Evolutionary conservation across 1,140 invertebrate species (phyloP).

Genomic region (Campoletis sonorensis): DNA sequence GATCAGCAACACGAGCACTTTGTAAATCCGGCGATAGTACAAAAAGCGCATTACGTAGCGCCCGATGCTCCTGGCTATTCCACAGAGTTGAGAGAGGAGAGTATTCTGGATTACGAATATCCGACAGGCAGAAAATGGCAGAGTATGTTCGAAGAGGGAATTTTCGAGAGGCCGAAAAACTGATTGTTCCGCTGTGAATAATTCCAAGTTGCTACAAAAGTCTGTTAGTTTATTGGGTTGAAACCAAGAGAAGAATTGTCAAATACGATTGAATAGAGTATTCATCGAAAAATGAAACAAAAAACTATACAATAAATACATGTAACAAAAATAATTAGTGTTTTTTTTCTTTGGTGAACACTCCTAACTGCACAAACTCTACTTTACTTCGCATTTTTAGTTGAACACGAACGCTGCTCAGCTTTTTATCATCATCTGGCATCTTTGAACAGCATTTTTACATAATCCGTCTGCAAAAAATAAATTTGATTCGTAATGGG

Average conservation of each 20-base stretch:
- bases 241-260: background rate
- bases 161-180: constrained; percentile 69
- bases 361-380: background rate
- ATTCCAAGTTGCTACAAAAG: background rate
- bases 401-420: too few relatives aligned
- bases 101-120: constrained; percentile 83
- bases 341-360: background rate
- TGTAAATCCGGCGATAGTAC: constrained; percentile 82
- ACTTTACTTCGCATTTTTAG: too few relatives aligned
- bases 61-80: constrained; percentile 87
- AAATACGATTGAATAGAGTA: background rate
- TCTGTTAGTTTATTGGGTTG: background rate
- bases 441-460: constrained; percentile 64
- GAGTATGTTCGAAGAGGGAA: constrained; percentile 77
- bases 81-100: constrained; percentile 84
- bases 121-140: constrained; percentile 87
- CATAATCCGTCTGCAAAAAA: constrained; percentile 71
- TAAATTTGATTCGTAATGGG: background rate
- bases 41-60: constrained; percentile 84
- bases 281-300: background rate
- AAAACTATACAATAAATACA: constrained; percentile 1
- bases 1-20: constrained; percentile 95
- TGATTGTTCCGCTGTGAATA: constrained; percentile 18
- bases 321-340: background rate
- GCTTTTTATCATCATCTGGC: background rate